phyloP scores from a whole-genome alignment of 2,888 invertebrate genomes.

The Xylota sylvarum region DNA sequence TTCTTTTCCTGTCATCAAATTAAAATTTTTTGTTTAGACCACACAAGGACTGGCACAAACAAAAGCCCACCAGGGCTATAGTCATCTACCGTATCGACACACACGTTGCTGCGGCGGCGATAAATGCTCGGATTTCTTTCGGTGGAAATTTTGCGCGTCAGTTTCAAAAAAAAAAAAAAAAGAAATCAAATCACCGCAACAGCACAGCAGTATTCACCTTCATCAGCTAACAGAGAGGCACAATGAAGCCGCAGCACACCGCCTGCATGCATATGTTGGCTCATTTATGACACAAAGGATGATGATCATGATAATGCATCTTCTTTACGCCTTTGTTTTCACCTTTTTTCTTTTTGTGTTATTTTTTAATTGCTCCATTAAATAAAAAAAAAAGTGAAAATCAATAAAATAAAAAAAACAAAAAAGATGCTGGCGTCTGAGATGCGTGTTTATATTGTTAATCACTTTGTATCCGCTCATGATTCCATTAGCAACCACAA shows the following conservation, averaged over 20 bases:
- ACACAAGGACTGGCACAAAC: constrained; percentile 63
- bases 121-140: constrained; percentile 73
- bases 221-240: constrained; percentile 19
- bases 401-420: constrained; percentile 8
- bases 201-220: constrained; percentile 59
- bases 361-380: constrained; percentile 55
- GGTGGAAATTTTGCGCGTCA: constrained; percentile 74
- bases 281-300: constrained; percentile 75
- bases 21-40: constrained; percentile 61
- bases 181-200: constrained; percentile 66
- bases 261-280: constrained; percentile 73
- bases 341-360: constrained; percentile 55
- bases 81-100: constrained; percentile 56
- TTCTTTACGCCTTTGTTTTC: constrained; percentile 68
- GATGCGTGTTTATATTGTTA: constrained; percentile 53
- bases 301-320: constrained; percentile 62
- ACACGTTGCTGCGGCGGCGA: constrained; percentile 57
- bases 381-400: constrained; percentile 24
- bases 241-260: constrained; percentile 16
- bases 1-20: constrained; percentile 70
- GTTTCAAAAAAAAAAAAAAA: constrained; percentile 64
- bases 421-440: constrained; percentile 43
- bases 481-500: constrained; percentile 38
- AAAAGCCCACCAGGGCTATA: constrained; percentile 61
- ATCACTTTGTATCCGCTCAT: constrained; percentile 39